phyloP scores from a whole-genome alignment of 1,140 invertebrate genomes.

The Lepidurus arcticus region DNA sequence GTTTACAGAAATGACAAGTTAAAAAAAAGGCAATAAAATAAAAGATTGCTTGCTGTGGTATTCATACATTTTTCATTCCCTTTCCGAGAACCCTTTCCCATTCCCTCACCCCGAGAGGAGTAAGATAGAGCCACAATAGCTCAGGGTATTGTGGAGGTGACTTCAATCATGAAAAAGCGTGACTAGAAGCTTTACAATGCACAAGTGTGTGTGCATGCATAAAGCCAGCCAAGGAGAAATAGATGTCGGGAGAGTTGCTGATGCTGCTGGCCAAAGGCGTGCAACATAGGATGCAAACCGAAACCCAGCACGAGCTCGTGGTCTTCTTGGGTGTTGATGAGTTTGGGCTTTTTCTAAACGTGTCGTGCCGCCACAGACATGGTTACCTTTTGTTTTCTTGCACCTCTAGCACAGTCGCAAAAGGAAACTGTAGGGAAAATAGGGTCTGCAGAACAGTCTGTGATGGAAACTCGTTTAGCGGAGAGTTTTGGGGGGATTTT shows the following conservation, averaged over 20 bases:
- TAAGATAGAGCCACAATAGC: not conserved
- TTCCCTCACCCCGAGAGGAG: not conserved
- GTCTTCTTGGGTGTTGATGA: slow-evolving; percentile 21
- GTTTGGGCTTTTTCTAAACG: not conserved
- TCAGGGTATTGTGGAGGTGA: not conserved
- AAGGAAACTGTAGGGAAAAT: not conserved
- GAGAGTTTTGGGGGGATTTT: not conserved
- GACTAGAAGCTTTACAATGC: slow-evolving; percentile 15
- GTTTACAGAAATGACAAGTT: not conserved
- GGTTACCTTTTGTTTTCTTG: not conserved
- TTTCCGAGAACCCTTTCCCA: not conserved
- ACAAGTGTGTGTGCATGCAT: not conserved
- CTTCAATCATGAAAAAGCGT: slow-evolving; percentile 19
- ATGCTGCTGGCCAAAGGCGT: not conserved
- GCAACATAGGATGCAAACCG: slow-evolving; percentile 1
- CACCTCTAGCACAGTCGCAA: not conserved
- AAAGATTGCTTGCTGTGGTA: not conserved
- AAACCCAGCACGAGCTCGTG: slow-evolving; percentile 5
- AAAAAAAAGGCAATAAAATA: not conserved
- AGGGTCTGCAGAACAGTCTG: not conserved
- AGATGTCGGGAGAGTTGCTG: not conserved
- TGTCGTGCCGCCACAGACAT: not conserved
- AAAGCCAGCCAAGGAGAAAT: not conserved
- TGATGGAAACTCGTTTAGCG: not conserved
- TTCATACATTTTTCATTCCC: not conserved